Conservation (phyloP, 2,797 vertebrate genomes). For the Falco novaeseelandiae region DNA sequence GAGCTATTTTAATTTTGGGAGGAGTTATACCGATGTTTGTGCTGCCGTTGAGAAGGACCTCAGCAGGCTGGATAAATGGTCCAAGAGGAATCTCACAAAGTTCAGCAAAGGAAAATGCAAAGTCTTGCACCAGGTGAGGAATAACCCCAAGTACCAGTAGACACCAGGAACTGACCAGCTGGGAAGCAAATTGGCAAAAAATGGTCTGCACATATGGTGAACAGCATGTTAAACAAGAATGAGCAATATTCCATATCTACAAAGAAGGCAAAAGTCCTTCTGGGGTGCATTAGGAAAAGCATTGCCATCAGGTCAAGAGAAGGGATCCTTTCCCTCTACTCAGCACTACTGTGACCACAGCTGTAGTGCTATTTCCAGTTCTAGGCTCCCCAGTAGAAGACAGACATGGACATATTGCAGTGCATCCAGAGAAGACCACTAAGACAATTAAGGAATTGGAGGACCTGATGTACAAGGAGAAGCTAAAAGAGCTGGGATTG, state of each 20-base stretch:
- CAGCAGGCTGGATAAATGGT: no score
- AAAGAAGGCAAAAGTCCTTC: background rate
- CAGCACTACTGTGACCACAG: background rate
- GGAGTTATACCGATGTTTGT: background rate
- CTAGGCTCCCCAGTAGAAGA: background rate
- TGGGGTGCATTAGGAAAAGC: background rate
- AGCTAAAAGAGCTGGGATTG: background rate
- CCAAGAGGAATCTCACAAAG: no score
- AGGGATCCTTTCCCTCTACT: background rate
- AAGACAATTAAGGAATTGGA: background rate
- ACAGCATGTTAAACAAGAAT: background rate
- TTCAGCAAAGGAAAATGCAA: no score
- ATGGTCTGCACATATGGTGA: background rate
- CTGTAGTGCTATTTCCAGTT: background rate
- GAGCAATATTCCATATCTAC: background rate
- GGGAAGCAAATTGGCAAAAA: background rate
- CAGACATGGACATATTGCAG: background rate
- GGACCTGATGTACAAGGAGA: background rate
- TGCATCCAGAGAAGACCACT: background rate
- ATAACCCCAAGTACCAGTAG: background rate
- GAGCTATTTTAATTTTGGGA: constrained; percentile 66
- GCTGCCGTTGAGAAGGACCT: no score
- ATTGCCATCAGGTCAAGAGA: background rate
- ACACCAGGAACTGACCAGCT: background rate
- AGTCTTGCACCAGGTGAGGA: no score